Conservation (phyloP, 2,113 vertebrate species). For the Xenopus laevis region DNA sequence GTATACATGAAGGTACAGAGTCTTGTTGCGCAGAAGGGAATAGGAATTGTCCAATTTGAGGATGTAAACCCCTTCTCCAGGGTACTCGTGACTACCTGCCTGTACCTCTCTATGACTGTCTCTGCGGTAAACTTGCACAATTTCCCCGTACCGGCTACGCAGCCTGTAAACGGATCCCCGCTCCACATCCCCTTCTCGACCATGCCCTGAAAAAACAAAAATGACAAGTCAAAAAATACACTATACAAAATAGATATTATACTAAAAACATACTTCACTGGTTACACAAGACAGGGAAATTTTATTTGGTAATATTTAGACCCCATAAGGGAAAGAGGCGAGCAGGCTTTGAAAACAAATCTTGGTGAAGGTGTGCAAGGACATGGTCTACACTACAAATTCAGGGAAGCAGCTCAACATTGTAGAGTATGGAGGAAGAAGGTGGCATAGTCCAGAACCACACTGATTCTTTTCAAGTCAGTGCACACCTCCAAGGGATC, state of each 20-base stretch:
- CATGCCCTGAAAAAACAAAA: slow-evolving; percentile 59
- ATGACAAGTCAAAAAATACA: background rate
- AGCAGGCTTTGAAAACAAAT: too few species aligned
- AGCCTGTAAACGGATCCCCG: slow-evolving; percentile 77
- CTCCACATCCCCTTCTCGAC: slow-evolving; percentile 84
- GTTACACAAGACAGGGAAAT: too few species aligned
- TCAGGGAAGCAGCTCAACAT: too few species aligned
- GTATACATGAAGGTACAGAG: slow-evolving; percentile 92
- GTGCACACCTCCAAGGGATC: too few species aligned
- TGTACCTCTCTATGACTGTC: slow-evolving; percentile 89
- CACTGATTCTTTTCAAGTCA: too few species aligned
- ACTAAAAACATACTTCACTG: too few species aligned
- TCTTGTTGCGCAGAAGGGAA: slow-evolving; percentile 95
- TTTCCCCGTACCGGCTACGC: slow-evolving; percentile 81
- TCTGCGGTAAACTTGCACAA: slow-evolving; percentile 87
- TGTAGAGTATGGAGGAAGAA: too few species aligned
- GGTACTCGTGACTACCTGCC: slow-evolving; percentile 89
- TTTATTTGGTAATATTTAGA: too few species aligned
- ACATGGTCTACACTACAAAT: too few species aligned
- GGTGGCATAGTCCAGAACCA: too few species aligned
- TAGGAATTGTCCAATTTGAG: slow-evolving; percentile 98
- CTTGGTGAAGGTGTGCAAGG: too few species aligned
- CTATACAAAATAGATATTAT: background rate
- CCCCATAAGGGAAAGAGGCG: too few species aligned
- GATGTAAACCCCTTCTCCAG: slow-evolving; percentile 92